A percentile compares a stretch with the other conserved stretches of the same genome.
Conservation (phyloP, 1,140 invertebrate genomes). For the Pogonognathellus flavescens region DNA sequence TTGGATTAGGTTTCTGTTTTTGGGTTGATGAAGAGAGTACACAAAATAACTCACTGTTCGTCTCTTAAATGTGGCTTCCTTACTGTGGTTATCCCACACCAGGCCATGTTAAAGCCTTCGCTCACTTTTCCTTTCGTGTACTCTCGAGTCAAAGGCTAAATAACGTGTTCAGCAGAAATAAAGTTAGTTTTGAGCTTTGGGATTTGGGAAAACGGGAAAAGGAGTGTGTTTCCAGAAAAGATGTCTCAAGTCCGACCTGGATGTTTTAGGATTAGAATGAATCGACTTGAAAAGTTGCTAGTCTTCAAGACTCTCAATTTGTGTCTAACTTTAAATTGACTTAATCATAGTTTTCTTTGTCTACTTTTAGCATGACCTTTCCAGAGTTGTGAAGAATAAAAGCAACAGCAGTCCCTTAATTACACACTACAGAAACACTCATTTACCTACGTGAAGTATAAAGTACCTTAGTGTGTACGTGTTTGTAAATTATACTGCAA, state of each 20-base stretch:
- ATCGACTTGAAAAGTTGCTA: not conserved
- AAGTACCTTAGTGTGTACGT: too few relatives aligned
- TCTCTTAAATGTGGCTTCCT: conserved; percentile 19
- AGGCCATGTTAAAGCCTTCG: not conserved
- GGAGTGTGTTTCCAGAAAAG: not conserved
- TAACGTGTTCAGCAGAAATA: conserved; percentile 2
- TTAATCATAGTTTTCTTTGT: too few relatives aligned
- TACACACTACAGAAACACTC: too few relatives aligned
- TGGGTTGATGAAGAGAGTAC: not conserved
- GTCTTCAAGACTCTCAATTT: too few relatives aligned
- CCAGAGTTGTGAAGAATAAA: too few relatives aligned
- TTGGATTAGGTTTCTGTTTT: conserved; percentile 10
- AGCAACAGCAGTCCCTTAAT: too few relatives aligned
- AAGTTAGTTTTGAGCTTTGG: conserved; percentile 22
- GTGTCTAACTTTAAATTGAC: too few relatives aligned
- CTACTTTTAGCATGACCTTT: too few relatives aligned
- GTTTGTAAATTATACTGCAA: too few relatives aligned
- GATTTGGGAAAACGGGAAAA: conserved; percentile 22
- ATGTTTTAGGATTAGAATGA: not conserved
- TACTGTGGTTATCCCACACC: not conserved
- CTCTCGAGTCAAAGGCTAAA: conserved; percentile 13
- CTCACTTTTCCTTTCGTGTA: not conserved
- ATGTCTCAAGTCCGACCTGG: not conserved
- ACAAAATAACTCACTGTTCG: not conserved
- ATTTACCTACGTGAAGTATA: too few relatives aligned